Evolutionary conservation across 2,797 vertebrate genomes (phyloP), one percentile per base, ranked within the genome.

Genomic region (Poeciliopsis gracilis): DNA sequence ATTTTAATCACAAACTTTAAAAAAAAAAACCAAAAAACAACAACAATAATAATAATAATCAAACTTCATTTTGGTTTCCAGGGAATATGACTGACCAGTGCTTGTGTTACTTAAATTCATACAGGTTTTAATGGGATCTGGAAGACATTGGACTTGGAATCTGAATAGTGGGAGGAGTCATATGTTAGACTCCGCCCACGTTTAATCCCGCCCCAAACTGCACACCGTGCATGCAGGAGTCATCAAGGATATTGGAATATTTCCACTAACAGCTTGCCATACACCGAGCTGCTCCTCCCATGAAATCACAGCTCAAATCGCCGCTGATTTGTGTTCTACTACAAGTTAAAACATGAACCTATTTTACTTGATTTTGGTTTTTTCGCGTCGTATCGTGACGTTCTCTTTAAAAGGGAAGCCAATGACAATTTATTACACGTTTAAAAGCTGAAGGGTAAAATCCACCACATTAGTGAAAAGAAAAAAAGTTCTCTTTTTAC

Each of bases 251-350:
- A 25, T 41, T 41, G 18, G 20, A 69, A n/a, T 45, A n/a, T 13
- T n/a, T 43, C 38, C 25, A 45, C 18, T n/a, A 15, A 69, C 41
- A 11, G 23, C 41, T 45, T 69, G 66, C 66, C 66, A 69, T 69
- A 69, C 1, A 0, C 25, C 73, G 77, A 72, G 78, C 85, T 75
- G 86, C 93, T 90, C 93, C 94, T 93, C 92, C 93, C 84, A 81
- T 81, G 57, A 45, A 82, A 83, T 77, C 61, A 63, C 75, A 77
- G 53, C 73, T 78, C 33, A 61, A 90, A 91, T 92, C 93, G 78
- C 71, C 67, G 63, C 12, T 77, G 43, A 57, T 77, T 43, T 43
- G 38, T 69, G 23, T 13, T 69, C 12, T 45, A 13, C 49, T 23
- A 12, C 11, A 70, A 43, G 33, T 57, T 53, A 66, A 72, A 75